These are phyloP conservation scores for Telmatherina bonti DNA, from an alignment of 2,797 vertebrate genomes.

Conservation along the genomic window DNA sequence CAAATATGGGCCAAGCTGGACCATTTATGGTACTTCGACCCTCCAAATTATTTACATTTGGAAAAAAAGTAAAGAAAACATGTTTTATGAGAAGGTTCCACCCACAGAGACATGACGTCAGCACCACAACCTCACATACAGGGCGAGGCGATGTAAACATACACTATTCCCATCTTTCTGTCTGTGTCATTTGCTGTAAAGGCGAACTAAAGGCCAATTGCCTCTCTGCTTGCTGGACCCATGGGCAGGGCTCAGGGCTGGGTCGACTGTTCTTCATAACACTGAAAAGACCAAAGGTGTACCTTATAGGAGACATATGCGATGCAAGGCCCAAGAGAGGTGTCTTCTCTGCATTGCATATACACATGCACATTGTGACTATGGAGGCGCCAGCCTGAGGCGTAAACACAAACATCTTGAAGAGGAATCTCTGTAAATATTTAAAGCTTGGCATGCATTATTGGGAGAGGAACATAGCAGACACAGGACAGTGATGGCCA, in stretches of 20 bases:
- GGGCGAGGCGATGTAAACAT: conserved; percentile 54
- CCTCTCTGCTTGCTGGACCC: conserved; percentile 12
- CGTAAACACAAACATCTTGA: conserved; percentile 78
- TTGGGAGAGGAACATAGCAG: conserved; percentile 49
- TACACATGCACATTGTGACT: conserved; percentile 20
- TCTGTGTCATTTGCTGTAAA: conserved; percentile 23
- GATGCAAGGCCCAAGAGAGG: conserved; percentile 38
- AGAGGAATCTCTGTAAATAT: conserved; percentile 82
- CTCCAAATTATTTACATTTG: conserved; percentile 60
- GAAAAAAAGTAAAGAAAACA: conserved; percentile 56
- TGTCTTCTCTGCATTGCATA: conserved; percentile 37
- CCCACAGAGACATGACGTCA: conserved; percentile 56
- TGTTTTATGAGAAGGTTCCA: conserved; percentile 61
- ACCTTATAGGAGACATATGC: conserved; percentile 60
- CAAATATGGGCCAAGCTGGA: neutral
- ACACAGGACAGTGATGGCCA: conserved; percentile 26
- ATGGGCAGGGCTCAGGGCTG: conserved; percentile 7
- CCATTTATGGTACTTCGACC: conserved; percentile 51
- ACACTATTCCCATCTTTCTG: conserved; percentile 33
- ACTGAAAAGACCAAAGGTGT: conserved; percentile 68
- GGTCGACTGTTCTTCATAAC: conserved; percentile 66
- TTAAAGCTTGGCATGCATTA: conserved; percentile 67
- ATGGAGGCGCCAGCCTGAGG: conserved; percentile 55
- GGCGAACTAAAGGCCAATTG: conserved; percentile 2
- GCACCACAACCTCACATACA: conserved; percentile 26